phyloP scores from a whole-genome alignment of 2,797 vertebrate species.

The Telmatherina bonti region DNA sequence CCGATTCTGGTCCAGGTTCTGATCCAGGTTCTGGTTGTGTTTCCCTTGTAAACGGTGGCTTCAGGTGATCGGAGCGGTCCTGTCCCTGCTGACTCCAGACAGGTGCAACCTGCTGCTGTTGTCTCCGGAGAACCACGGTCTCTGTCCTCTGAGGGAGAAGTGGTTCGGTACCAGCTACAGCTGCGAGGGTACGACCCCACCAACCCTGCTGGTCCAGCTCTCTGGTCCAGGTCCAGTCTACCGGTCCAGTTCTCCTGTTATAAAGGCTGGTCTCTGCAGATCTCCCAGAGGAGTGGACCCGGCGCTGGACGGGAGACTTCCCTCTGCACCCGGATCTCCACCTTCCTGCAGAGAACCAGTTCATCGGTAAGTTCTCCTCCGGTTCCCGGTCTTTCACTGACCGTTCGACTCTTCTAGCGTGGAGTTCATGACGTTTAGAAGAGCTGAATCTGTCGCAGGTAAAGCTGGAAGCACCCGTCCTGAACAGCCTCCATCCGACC shows the following conservation, averaged over 20 bases:
- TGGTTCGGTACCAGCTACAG: slow-evolving; percentile 95
- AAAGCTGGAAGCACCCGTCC: too few species aligned
- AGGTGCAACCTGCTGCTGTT: slow-evolving; percentile 91
- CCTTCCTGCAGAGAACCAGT: slow-evolving; percentile 93
- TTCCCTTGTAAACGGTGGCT: neutral
- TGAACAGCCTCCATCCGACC: too few species aligned
- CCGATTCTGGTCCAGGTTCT: neutral
- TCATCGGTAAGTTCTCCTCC: slow-evolving; percentile 78
- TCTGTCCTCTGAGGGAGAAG: slow-evolving; percentile 87
- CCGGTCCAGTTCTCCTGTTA: too few species aligned
- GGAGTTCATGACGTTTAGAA: too few species aligned
- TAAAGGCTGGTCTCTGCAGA: slow-evolving; percentile 72
- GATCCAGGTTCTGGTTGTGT: neutral
- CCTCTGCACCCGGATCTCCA: slow-evolving; percentile 88
- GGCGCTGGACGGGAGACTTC: slow-evolving; percentile 88
- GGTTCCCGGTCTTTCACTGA: too few species aligned
- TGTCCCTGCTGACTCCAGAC: slow-evolving; percentile 86
- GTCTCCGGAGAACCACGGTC: slow-evolving; percentile 92
- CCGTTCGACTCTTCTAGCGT: too few species aligned
- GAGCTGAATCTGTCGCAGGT: too few species aligned
- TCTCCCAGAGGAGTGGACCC: slow-evolving; percentile 86
- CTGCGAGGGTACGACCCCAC: slow-evolving; percentile 82
- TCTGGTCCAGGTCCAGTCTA: too few species aligned
- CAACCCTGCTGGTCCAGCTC: too few species aligned
- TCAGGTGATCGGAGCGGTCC: slow-evolving; percentile 89